Conservation (phyloP, 2,113 vertebrate genomes). For the Axis porcinus region DNA sequence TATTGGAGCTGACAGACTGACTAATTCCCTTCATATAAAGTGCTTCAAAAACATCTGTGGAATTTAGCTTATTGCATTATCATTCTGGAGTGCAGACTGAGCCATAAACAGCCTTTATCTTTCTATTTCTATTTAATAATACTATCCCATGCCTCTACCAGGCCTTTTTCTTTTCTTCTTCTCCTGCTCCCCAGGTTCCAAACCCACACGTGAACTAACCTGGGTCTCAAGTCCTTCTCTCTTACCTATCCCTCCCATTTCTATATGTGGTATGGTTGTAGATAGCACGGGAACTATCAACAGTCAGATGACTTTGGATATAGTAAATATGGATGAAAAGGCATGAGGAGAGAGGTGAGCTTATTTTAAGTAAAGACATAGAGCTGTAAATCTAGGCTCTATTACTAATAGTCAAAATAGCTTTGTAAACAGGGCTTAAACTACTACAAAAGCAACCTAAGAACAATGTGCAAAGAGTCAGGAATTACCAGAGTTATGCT, state of each 20-base stretch:
- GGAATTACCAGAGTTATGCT: neutral
- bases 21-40: slow-evolving; percentile 42
- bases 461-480: neutral
- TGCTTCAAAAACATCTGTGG: slow-evolving; percentile 48
- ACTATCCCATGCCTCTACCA: neutral
- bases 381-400: neutral
- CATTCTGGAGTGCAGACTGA: slow-evolving; percentile 37
- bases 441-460: neutral
- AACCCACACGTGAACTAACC: neutral
- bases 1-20: slow-evolving; percentile 21
- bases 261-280: neutral
- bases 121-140: slow-evolving; percentile 34
- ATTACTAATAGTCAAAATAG: neutral
- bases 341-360: neutral
- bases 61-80: slow-evolving; percentile 48
- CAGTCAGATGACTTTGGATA: neutral
- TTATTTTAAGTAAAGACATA: slow-evolving; percentile 14
- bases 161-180: neutral
- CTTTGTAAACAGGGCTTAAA: slow-evolving; percentile 9
- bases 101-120: slow-evolving; percentile 8
- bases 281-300: neutral
- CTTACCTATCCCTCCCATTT: neutral
- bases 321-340: neutral
- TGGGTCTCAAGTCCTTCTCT: neutral
- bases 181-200: neutral